Base-by-base conservation (phyloP, 2,888 invertebrate species). In the Perizoma affinitatum region DNA sequence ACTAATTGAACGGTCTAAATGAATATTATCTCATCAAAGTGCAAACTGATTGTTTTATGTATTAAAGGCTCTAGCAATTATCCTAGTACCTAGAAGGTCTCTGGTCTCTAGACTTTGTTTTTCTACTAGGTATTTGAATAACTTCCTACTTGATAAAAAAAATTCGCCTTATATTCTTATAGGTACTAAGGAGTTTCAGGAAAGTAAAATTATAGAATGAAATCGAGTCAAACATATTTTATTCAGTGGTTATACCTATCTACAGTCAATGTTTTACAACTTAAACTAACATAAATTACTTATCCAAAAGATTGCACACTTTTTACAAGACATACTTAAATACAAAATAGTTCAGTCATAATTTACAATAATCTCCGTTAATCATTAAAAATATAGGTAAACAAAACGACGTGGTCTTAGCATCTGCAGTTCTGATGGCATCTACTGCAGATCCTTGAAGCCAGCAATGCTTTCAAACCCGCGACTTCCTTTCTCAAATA, bases 401-500 rank as follows among this genome's bases (percentile, higher is more conserved):
- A 22, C 38, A 54, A 38, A 3, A 44, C 8, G 38, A 6, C 40
- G 22, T 22, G 22, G 22, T 22, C 40, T 53, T 54, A 72, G 5
- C 71, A 72, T 5, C 59, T 57, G 36, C 76, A 76, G 33, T 70
- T 63, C 8, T 70, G 75, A 5, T 73, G 76, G 52, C 85, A 86
- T 6, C 73, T 64, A 0, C 47, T 66, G 59, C 84, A 85, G 3
- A 70, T 51, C 56, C 68, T 73, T 0, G 76, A 57, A 0, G 78
- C 79, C 8, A 87, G 56, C 34, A 76, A 63, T 0, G 82, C 65
- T 54, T 83, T 83, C 33, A 89, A 58, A 8, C 74, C 70, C 0
- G 83, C 75, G 7, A 87, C 66, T 70, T 87, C 79, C 36, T 79
- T 84, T 63, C 74, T 79, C 34, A 99, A 90, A 73, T 96, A 96